These are phyloP conservation scores for Hydropotes inermis DNA, from an alignment of 2,113 vertebrate genomes.

Conservation along the genomic window DNA sequence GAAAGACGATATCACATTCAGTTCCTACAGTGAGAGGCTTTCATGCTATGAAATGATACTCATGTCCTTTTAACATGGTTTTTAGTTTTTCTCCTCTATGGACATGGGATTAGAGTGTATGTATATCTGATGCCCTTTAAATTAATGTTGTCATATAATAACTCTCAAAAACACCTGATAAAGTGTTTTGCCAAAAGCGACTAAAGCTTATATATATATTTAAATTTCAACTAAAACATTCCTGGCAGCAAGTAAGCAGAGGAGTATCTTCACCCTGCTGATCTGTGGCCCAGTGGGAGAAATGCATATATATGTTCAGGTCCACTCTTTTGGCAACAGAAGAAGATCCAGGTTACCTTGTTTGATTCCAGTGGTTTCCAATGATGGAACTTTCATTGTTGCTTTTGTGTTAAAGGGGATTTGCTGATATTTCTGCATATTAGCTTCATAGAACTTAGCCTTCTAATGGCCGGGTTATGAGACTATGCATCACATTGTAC, in stretches of 20 bases:
- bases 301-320: not conserved
- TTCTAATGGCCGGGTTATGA: not conserved
- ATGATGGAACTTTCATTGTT: not conserved
- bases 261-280: not conserved
- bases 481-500: not conserved
- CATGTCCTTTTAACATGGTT: not conserved
- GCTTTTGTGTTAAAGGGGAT: not conserved
- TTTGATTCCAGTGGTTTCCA: not conserved
- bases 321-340: not conserved
- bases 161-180: not conserved
- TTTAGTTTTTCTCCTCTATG: conserved; percentile 4
- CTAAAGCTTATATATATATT: not conserved
- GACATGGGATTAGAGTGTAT: not conserved
- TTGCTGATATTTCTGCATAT: not conserved
- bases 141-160: not conserved
- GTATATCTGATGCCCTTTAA: not conserved
- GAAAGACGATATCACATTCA: not conserved
- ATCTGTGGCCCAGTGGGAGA: not conserved
- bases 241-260: not conserved
- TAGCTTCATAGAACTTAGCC: not conserved
- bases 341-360: not conserved
- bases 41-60: not conserved
- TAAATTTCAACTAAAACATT: conserved; percentile 23
- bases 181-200: not conserved
- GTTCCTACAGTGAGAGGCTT: not conserved